Conservation (phyloP, 2,113 vertebrate species). For the Ursus arctos region DNA sequence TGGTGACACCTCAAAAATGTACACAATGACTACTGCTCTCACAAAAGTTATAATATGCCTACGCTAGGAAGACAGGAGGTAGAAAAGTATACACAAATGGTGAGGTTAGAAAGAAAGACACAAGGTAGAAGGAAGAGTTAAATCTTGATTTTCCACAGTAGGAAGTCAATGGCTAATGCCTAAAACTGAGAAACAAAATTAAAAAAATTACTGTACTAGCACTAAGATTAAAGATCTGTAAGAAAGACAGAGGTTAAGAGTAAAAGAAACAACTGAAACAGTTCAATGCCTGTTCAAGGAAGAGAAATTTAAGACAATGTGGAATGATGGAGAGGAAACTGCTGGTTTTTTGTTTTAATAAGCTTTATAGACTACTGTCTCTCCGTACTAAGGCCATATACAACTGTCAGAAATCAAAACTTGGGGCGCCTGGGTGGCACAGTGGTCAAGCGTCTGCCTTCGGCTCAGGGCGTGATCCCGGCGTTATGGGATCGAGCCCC, state of each 20-base stretch:
- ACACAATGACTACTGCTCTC: neutral
- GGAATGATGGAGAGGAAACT: neutral
- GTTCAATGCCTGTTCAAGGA: neutral
- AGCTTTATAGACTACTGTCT: neutral
- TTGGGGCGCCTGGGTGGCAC: neutral
- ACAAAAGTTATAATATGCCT: neutral
- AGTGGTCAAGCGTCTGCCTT: no score
- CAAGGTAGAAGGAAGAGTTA: neutral
- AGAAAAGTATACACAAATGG: neutral
- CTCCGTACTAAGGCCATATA: neutral
- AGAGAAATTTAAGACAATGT: neutral
- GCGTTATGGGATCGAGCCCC: no score
- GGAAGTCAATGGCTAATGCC: neutral
- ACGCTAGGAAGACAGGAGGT: neutral
- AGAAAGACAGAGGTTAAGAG: neutral
- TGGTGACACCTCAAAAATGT: neutral
- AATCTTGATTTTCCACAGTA: neutral
- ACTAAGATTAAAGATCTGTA: neutral
- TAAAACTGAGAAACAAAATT: neutral
- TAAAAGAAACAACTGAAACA: constrained; percentile 35
- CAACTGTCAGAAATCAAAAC: constrained; percentile 10
- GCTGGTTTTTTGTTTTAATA: neutral
- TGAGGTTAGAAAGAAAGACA: neutral
- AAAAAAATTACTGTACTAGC: neutral
- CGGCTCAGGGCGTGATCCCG: no score